Percentiles rank a stretch among this genome's conserved stretches.
Evolutionary conservation across 2,797 vertebrate genomes (phyloP).

Genomic region (Geotrypetes seraphini): DNA sequence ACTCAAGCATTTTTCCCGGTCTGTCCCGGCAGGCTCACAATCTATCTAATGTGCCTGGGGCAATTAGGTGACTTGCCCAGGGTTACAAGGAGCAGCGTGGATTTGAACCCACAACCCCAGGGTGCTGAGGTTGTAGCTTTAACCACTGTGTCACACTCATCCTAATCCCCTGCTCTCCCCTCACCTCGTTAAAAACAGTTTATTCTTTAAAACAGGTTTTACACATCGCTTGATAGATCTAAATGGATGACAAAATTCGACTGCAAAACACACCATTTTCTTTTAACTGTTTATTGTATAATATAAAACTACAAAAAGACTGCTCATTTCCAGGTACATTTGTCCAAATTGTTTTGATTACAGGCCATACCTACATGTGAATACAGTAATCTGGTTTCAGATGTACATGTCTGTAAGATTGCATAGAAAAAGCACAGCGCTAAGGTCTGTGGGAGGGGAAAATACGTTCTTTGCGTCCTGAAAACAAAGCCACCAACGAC

Average conservation of each 20-base stretch:
- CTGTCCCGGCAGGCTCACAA: no score
- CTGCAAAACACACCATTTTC: slow-evolving; percentile 4
- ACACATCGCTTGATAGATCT: no score
- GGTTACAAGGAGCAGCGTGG: no score
- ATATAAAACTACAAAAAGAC: slow-evolving; percentile 99
- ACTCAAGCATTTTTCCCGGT: no score
- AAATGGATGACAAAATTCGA: not conserved
- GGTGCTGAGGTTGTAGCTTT: no score
- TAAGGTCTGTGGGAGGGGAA: slow-evolving; percentile 78
- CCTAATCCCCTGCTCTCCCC: no score
- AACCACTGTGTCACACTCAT: no score
- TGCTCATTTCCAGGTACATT: slow-evolving; percentile 90
- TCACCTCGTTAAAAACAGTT: no score
- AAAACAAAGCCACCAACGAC: slow-evolving; percentile 47
- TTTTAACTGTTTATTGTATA: slow-evolving; percentile 81
- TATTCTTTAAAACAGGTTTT: no score
- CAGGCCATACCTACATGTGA: slow-evolving; percentile 81
- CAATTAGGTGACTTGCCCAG: no score
- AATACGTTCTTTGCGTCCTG: slow-evolving; percentile 47
- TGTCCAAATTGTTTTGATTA: slow-evolving; percentile 74
- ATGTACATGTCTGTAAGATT: slow-evolving; percentile 84
- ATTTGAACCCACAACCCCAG: no score
- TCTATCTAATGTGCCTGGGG: no score
- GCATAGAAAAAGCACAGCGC: slow-evolving; percentile 99
- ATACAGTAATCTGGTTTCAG: slow-evolving; percentile 83